These are phyloP conservation scores for Ptilodon capucinus DNA, from an alignment of 2,888 invertebrate species.

Conservation along the genomic window DNA sequence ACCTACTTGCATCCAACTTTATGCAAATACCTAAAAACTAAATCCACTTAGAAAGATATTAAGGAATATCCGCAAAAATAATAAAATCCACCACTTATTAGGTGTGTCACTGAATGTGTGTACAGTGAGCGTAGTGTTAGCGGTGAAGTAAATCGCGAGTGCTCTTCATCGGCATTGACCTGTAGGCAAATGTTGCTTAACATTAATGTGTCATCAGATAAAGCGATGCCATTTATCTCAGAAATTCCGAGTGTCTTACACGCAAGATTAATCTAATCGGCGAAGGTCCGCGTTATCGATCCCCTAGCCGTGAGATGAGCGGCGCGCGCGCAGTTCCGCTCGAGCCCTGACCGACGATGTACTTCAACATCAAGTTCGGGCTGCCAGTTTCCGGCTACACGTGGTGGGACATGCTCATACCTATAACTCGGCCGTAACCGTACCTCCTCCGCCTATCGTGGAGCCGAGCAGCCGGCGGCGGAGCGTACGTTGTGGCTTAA, in stretches of 20 bases:
- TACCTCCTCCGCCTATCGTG: background rate
- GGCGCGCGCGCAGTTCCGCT: conserved; percentile 2
- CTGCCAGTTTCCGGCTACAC: conserved; percentile 51
- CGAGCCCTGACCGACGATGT: conserved; percentile 32
- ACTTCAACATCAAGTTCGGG: conserved; percentile 45
- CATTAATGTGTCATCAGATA: background rate
- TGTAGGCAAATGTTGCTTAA: no score
- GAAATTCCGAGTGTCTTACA: conserved; percentile 1
- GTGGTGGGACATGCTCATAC: conserved; percentile 36
- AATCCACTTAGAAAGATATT: no score
- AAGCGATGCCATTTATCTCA: conserved; percentile 1
- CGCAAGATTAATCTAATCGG: conserved; percentile 9
- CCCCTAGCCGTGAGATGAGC: conserved; percentile 3
- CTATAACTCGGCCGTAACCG: no score
- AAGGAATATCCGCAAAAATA: no score
- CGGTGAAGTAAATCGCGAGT: background rate
- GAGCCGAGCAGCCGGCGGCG: no score
- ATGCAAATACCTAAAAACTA: no score
- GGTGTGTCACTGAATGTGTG: no score
- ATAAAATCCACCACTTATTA: no score
- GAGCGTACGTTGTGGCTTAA: background rate
- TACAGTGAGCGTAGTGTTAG: no score
- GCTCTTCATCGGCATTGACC: background rate
- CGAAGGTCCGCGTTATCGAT: conserved; percentile 9
- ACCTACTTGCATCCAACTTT: no score